These are phyloP conservation scores for Uria aalge DNA, from an alignment of 2,113 vertebrate species.

Conservation along the genomic window DNA sequence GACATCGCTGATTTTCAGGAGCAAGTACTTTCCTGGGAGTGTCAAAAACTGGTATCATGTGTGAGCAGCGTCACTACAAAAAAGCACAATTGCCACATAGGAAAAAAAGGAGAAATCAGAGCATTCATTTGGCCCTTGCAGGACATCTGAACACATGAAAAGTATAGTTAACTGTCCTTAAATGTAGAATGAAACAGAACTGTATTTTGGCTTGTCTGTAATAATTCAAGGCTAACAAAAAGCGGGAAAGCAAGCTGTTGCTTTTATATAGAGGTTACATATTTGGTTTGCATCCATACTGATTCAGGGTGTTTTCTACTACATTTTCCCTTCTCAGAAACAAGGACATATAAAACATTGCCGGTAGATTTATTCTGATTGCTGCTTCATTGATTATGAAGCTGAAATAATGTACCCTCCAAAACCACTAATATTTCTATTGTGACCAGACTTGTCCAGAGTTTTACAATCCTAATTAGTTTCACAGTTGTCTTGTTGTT, in stretches of 20 bases:
- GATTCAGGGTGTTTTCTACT: neutral
- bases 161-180: neutral
- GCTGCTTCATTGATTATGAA: conserved; percentile 10
- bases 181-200: neutral
- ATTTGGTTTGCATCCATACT: neutral
- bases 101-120: neutral
- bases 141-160: neutral
- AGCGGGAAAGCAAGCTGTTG: neutral
- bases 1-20: neutral
- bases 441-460: conserved; percentile 58
- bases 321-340: neutral
- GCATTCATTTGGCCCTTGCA: neutral
- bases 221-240: neutral
- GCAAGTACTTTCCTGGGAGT: neutral
- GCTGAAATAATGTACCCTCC: conserved; percentile 24
- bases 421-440: conserved; percentile 57
- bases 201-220: neutral
- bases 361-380: neutral
- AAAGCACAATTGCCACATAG: neutral
- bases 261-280: neutral
- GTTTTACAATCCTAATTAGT: conserved; percentile 68
- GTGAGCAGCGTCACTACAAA: neutral
- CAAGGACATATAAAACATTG: neutral
- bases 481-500: conserved; percentile 69
- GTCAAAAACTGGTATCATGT: neutral